Percentiles rank a stretch among this genome's conserved stretches.
These are phyloP conservation scores for Argyra leucocephala DNA, from an alignment of 2,888 invertebrate genomes.

Conservation along the genomic window DNA sequence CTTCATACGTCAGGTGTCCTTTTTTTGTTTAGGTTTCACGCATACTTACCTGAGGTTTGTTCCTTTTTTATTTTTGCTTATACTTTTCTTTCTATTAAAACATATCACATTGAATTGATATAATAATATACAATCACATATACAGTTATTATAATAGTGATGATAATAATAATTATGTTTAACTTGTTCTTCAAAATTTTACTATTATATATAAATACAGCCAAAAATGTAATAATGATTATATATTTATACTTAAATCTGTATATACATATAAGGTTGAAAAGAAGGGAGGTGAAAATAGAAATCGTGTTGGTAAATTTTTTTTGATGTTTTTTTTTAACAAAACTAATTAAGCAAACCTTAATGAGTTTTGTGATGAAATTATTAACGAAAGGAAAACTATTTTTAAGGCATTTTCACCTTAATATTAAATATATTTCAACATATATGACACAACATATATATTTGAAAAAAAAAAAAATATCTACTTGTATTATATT, in stretches of 20 bases:
- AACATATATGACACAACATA: too few species aligned
- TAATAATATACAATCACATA: too few species aligned
- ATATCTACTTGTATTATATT: too few species aligned
- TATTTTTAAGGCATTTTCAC: background rate
- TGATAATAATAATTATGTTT: background rate
- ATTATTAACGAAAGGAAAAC: conserved; percentile 3
- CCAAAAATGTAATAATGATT: background rate
- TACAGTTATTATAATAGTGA: background rate
- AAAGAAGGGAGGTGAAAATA: too few species aligned
- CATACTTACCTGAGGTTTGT: background rate
- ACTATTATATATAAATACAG: background rate
- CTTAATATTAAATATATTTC: too few species aligned
- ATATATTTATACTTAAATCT: background rate
- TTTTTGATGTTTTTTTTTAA: too few species aligned
- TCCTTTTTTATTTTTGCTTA: background rate
- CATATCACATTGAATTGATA: too few species aligned
- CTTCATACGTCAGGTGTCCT: background rate
- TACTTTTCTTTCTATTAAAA: too few species aligned
- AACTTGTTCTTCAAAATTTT: background rate
- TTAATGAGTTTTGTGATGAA: conserved; percentile 4
- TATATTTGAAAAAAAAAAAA: too few species aligned
- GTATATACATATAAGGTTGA: background rate
- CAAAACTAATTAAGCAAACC: background rate
- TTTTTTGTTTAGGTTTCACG: background rate
- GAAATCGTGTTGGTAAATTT: background rate